A percentile compares a stretch with the other conserved stretches of the same genome.
Conservation (phyloP, 1,140 invertebrate genomes). For the Papilio aristodemus region DNA sequence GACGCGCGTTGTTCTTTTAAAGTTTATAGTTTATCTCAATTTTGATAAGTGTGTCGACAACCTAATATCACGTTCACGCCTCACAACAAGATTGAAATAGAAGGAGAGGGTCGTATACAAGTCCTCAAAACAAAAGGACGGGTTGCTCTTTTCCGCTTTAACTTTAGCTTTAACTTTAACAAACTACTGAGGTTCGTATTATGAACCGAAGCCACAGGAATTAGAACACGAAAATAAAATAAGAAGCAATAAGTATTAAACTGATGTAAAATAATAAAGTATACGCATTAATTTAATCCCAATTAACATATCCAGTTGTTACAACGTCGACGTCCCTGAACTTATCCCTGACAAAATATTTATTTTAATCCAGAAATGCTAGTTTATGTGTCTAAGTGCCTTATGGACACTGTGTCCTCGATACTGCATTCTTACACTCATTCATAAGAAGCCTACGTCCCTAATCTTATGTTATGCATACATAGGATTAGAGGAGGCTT, state of each 20-base stretch:
- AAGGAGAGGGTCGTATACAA: too few species aligned
- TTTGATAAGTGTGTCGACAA: too few species aligned
- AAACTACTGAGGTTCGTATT: too few species aligned
- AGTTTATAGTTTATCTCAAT: too few species aligned
- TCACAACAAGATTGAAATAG: too few species aligned
- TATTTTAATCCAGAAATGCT: slow-evolving; percentile 17
- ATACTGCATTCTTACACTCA: slow-evolving; percentile 10
- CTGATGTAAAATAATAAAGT: background rate
- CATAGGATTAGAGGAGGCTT: slow-evolving; percentile 16
- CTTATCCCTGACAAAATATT: slow-evolving; percentile 1
- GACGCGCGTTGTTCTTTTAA: too few species aligned
- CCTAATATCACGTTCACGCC: too few species aligned
- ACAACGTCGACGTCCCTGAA: background rate
- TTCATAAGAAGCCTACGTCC: slow-evolving; percentile 14
- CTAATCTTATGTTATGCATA: slow-evolving; percentile 17
- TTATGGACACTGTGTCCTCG: slow-evolving; percentile 7
- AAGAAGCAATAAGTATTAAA: background rate
- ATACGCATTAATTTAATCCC: background rate
- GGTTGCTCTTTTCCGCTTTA: too few species aligned
- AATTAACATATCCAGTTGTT: background rate
- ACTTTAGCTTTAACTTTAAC: too few species aligned
- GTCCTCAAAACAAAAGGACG: too few species aligned
- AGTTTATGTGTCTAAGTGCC: slow-evolving; percentile 5
- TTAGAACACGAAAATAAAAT: too few species aligned
- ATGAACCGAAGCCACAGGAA: too few species aligned